These are phyloP conservation scores for Lycocorax pyrrhopterus DNA, from an alignment of 2,113 vertebrate species.

Conservation along the genomic window DNA sequence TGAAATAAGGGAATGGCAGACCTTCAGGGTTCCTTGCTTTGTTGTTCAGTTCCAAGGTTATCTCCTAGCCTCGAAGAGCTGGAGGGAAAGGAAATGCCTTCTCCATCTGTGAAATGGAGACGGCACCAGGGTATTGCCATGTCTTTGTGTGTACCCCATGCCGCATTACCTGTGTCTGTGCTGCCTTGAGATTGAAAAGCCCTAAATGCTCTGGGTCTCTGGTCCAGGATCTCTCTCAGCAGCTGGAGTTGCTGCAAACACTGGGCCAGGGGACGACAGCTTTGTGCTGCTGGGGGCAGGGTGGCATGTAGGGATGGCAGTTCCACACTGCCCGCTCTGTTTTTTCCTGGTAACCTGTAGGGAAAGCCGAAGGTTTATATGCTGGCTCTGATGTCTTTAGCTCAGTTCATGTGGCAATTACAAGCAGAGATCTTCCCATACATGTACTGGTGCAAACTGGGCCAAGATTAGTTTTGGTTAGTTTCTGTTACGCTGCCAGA, in stretches of 20 bases:
- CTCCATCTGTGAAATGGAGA: not conserved
- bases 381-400: not conserved
- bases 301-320: not conserved
- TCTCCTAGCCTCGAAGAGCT: not conserved
- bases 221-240: not conserved
- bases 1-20: not conserved
- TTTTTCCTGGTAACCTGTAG: not conserved
- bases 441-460: fast-evolving
- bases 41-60: not conserved
- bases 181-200: not conserved
- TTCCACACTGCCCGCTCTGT: not conserved
- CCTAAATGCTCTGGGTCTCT: fast-evolving
- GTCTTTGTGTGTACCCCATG: not conserved
- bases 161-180: not conserved
- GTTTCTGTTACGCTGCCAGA: not conserved
- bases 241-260: not conserved
- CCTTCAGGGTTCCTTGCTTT: not conserved
- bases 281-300: not conserved
- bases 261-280: not conserved
- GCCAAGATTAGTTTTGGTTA: not conserved
- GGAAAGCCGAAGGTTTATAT: not conserved
- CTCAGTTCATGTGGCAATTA: not conserved
- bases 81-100: not conserved
- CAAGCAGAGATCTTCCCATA: not conserved
- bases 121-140: fast-evolving